These are phyloP conservation scores for Pogonocichla stellata DNA, from an alignment of 2,113 vertebrate species.

Conservation along the genomic window DNA sequence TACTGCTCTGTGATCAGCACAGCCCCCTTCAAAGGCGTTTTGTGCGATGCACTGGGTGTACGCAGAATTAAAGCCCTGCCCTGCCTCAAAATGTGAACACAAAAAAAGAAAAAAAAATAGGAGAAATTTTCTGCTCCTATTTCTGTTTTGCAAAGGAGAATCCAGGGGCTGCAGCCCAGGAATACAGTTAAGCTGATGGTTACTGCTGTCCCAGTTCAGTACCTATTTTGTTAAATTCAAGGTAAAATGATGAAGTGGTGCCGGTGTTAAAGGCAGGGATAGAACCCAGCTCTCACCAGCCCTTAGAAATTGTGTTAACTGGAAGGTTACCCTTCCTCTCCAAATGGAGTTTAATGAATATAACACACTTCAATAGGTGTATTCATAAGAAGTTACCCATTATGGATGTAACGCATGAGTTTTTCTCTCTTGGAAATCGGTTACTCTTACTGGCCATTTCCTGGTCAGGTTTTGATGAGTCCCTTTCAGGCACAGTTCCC, in stretches of 20 bases:
- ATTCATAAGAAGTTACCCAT: slow-evolving; percentile 56
- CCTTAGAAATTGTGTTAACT: slow-evolving; percentile 50
- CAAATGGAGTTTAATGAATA: slow-evolving; percentile 58
- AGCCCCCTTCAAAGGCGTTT: not conserved
- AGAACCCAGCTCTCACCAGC: not conserved
- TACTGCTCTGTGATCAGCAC: slow-evolving; percentile 34
- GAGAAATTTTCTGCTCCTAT: not conserved
- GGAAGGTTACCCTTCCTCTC: slow-evolving; percentile 54
- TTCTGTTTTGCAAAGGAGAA: not conserved
- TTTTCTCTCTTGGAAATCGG: slow-evolving; percentile 66
- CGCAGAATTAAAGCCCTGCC: not conserved
- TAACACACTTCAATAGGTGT: slow-evolving; percentile 64
- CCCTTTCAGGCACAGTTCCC: slow-evolving; percentile 60
- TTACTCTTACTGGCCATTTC: slow-evolving; percentile 66
- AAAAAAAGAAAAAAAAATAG: not conserved
- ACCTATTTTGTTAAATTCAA: not conserved
- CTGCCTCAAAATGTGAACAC: not conserved
- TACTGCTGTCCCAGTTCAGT: not conserved
- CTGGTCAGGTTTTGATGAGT: slow-evolving; percentile 68
- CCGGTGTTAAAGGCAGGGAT: not conserved
- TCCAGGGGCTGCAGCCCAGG: not conserved
- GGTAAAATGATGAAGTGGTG: not conserved
- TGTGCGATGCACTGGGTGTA: not conserved
- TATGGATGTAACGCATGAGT: slow-evolving; percentile 60
- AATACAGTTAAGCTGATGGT: not conserved